These are phyloP conservation scores for Xylota sylvarum DNA, from an alignment of 2,888 invertebrate genomes.

Conservation along the genomic window DNA sequence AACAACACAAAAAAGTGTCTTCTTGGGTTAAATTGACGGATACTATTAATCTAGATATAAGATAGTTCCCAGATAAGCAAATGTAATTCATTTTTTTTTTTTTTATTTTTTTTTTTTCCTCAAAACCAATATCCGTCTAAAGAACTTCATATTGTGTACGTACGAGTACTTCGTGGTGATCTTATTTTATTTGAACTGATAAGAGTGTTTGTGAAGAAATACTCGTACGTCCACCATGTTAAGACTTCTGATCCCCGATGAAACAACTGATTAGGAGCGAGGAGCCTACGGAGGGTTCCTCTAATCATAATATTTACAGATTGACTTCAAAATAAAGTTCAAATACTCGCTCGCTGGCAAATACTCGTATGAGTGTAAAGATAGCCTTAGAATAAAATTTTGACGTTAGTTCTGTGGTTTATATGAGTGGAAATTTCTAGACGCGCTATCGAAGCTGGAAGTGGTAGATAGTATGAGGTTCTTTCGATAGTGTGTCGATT, in stretches of 20 bases:
- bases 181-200: conserved; percentile 71
- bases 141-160: conserved; percentile 25
- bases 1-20: conserved; percentile 70
- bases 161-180: conserved; percentile 47
- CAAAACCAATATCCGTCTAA: conserved; percentile 49
- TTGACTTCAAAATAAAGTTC: conserved; percentile 47
- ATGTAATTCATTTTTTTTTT: conserved; percentile 59
- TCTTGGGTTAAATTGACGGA: conserved; percentile 72
- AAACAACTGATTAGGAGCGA: conserved; percentile 65
- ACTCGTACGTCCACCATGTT: conserved; percentile 24
- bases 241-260: conserved; percentile 74
- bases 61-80: conserved; percentile 70
- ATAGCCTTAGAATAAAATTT: conserved; percentile 14
- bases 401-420: background rate
- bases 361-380: conserved; percentile 17
- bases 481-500: too few species aligned
- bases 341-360: conserved; percentile 47
- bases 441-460: background rate
- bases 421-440: background rate
- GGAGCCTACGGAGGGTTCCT: conserved; percentile 16
- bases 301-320: conserved; percentile 67
- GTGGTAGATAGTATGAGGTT: too few species aligned
- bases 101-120: conserved; percentile 22
- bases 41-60: conserved; percentile 74
- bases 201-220: conserved; percentile 57